Evolutionary conservation across 23 tunicate genomes (phyloP), one percentile per base, ranked within the genome.

Genomic region (Ciona savignyi): DNA sequence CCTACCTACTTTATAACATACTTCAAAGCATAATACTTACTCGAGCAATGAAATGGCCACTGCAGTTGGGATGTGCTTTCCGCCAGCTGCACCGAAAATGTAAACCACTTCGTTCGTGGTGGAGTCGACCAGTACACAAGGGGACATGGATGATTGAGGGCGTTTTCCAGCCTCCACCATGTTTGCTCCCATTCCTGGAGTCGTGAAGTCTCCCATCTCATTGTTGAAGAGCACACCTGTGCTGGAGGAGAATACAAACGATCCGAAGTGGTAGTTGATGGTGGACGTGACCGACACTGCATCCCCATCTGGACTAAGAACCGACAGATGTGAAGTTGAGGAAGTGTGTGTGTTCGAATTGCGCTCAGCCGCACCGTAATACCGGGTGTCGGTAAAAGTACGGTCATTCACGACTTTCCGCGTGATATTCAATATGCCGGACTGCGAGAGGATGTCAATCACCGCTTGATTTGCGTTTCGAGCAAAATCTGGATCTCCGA

Each of bases 41-140:
- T 15, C 15, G 9, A 42, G 9, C 25, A 88, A 25, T 0, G 85
- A 64, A 11, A 65, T 30, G 2, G 97, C 89, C 23, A 71, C 49
- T 21, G 97, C 62, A 0, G 97, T 90, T n/a, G 89, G 81, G 20
- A 80, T 79, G 19, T 74, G 89, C 60, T 32, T 83, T 70, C 97
- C 97, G 19, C 97, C 97, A n/a, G 97, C 86, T 49, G 85, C 86
- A 3, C 97, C 97, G 31, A 90, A 72, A 11, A 90, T 83, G 63
- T 56, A 90, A 25, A 76, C 82, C 30, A 78, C 74, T 24, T 87
- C 78, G 25, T 79, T 73, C 29, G 81, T 82, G 23, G 61, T 75
- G 26, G 70, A 68, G 34, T 83, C 70, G 29, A 73, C 66, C 69
- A 90, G 42, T 19, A 90, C 69, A 35, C 78, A 35, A 6, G 97